Evolutionary conservation across 2,113 vertebrate species (phyloP), one percentile per base, ranked within the genome.

Genomic region (Saimiri boliviensis): DNA sequence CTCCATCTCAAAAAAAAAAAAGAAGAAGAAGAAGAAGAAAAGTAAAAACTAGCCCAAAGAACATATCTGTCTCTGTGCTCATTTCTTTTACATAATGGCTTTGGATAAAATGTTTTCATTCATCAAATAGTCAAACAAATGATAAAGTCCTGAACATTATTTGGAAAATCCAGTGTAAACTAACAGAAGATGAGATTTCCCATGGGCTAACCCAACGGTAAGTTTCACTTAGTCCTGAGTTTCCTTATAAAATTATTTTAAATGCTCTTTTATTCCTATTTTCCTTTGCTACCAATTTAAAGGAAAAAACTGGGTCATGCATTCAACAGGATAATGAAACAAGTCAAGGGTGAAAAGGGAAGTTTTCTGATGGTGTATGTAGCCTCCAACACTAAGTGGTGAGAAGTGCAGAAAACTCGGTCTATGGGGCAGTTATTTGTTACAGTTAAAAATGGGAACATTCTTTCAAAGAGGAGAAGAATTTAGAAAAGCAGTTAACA

Each of bases 261-360:
- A 70, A 45, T 49, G n/a, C 40, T 54, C 17, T 68, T 68, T 79
- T 79, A 54, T 49, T 89, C 47, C 58, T 47, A 45, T 80, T 92
- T 2, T 63, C 58, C 89, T 97, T 92, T 82, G 66, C 56, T 90
- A 97, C 92, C 63, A 37, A 91, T 68, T 63, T 73, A 94, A 91
- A 93, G 84, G 32, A 87, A 86, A 19, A 81, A 88, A 97, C 37
- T 66, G 58, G 80, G 58, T 47, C 16, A 0, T 85, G 17, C 70
- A 23, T 8, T 30, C 91, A 84, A 42, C 35, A 73, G 10, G 42
- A 25, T 20, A 80, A 54, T n/a, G 2, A 49, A 89, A 32, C 42
- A 54, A 86, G 32, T 25, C 4, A 25, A 56, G 47, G 52, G 58
- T 21, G 3, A 66, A 86, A 77, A 80, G 42, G 11, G 83, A 6